Percentiles rank a stretch among this genome's conserved stretches.
phyloP scores from a whole-genome alignment of 2,113 vertebrate species.

The Halcyon malimbica region DNA sequence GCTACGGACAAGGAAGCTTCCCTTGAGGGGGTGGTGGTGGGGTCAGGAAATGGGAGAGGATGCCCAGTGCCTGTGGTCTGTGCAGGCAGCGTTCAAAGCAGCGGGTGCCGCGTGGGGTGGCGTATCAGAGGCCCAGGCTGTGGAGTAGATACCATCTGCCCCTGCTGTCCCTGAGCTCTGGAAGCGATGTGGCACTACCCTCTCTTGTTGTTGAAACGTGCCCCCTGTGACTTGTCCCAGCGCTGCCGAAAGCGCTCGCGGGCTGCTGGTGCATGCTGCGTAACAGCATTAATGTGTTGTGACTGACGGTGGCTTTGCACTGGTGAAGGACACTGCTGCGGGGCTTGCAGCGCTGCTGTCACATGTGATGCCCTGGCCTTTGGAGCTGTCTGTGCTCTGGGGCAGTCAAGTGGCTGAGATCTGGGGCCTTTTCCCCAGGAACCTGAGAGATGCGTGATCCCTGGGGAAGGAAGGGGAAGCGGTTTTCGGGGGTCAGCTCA shows the following conservation, averaged over 20 bases:
- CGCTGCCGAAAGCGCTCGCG: background rate
- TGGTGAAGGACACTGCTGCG: background rate
- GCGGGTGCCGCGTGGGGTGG: rapidly evolving
- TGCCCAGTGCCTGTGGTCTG: background rate
- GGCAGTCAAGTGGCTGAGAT: background rate
- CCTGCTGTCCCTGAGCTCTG: background rate
- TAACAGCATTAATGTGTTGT: background rate
- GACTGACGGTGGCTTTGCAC: background rate
- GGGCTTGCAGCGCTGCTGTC: background rate
- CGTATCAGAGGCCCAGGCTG: background rate
- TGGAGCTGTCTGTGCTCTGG: background rate
- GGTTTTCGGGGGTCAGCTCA: background rate
- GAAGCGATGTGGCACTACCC: too few relatives aligned
- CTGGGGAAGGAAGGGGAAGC: background rate
- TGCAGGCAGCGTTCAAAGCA: background rate
- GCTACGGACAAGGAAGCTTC: background rate
- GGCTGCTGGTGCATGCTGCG: background rate
- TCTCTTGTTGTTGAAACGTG: background rate
- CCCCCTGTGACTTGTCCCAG: background rate
- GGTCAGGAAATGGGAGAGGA: background rate
- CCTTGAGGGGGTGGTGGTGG: background rate
- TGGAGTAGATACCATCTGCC: background rate
- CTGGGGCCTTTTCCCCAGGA: background rate
- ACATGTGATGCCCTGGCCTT: background rate
- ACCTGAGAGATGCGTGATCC: rapidly evolving